Evolutionary conservation across 1,140 invertebrate species (phyloP).

Genomic region (Drosophila subobscura): DNA sequence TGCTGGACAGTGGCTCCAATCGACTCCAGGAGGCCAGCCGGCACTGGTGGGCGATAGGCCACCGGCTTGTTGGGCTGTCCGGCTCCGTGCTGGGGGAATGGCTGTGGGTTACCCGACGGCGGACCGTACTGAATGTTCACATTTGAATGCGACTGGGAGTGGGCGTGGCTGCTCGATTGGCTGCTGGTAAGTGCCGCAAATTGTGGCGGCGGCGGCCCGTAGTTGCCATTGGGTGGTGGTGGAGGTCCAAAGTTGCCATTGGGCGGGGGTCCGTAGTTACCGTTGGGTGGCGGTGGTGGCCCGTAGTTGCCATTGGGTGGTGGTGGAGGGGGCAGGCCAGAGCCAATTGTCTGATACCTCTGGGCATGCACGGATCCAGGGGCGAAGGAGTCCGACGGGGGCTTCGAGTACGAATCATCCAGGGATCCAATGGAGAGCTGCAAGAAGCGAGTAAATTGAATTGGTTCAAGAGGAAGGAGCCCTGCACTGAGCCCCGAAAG

Average conservation of each 20-base stretch:
- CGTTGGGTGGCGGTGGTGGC: constrained; percentile 76
- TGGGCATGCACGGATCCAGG: constrained; percentile 60
- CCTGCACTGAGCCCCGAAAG: too few species aligned
- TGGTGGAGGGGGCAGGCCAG: constrained; percentile 67
- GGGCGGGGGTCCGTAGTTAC: constrained; percentile 41
- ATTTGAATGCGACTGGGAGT: constrained; percentile 40
- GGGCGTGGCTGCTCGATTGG: constrained; percentile 15
- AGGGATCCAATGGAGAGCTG: constrained; percentile 55
- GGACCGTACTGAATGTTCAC: constrained; percentile 75
- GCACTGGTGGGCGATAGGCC: constrained; percentile 88
- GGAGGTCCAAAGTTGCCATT: constrained; percentile 84
- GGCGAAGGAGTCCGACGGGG: constrained; percentile 68
- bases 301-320: constrained; percentile 69
- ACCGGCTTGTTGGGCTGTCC: constrained; percentile 86
- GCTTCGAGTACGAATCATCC: constrained; percentile 69
- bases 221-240: constrained; percentile 72
- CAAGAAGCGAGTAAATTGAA: background rate
- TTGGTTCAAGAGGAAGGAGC: background rate
- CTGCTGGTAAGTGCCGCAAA: constrained; percentile 67
- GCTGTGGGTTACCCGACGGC: constrained; percentile 70
- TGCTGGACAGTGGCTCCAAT: constrained; percentile 86
- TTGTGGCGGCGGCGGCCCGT: constrained; percentile 83
- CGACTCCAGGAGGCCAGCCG: constrained; percentile 87
- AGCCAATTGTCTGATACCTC: constrained; percentile 59
- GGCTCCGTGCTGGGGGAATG: constrained; percentile 69